Percentiles rank a stretch among this genome's conserved stretches.
Conservation (phyloP, 2,797 vertebrate genomes). For the Typhlichthys eigenmanni region DNA sequence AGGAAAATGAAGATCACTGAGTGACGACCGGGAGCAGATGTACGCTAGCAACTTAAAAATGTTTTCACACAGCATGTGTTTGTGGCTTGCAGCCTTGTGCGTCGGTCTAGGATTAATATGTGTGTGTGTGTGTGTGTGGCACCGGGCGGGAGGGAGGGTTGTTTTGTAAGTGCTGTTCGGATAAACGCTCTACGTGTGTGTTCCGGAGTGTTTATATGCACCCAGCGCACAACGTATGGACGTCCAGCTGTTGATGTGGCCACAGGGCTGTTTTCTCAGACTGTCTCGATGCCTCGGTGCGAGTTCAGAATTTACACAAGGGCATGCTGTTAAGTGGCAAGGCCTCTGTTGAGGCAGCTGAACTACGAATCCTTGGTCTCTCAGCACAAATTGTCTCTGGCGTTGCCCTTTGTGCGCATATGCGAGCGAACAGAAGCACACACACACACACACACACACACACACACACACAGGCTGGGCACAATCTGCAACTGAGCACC, state of each 20-base stretch:
- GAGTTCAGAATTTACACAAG: conserved; percentile 68
- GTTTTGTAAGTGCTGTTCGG: conserved; percentile 22
- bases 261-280: conserved; percentile 48
- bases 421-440: conserved; percentile 6
- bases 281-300: conserved; percentile 33
- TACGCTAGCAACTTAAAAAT: conserved; percentile 32
- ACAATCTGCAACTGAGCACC: conserved; percentile 20
- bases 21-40: conserved; percentile 50
- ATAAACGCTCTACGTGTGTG: conserved; percentile 42
- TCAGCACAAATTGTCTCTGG: conserved; percentile 62
- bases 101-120: conserved; percentile 2
- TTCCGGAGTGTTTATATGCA: conserved; percentile 13
- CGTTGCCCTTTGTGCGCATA: conserved; percentile 25
- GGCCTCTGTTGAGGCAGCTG: conserved; percentile 78
- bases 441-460: conserved; percentile 20
- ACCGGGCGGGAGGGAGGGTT: background rate
- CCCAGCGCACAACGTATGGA: conserved; percentile 35
- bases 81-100: conserved; percentile 34
- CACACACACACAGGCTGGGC: conserved; percentile 14
- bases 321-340: conserved; percentile 74
- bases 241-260: conserved; percentile 68
- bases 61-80: conserved; percentile 38
- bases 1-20: conserved; percentile 52
- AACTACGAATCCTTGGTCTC: conserved; percentile 67
- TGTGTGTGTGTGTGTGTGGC: conserved; percentile 33